Conservation (phyloP, 2,888 invertebrate species). For the Automeris io region DNA sequence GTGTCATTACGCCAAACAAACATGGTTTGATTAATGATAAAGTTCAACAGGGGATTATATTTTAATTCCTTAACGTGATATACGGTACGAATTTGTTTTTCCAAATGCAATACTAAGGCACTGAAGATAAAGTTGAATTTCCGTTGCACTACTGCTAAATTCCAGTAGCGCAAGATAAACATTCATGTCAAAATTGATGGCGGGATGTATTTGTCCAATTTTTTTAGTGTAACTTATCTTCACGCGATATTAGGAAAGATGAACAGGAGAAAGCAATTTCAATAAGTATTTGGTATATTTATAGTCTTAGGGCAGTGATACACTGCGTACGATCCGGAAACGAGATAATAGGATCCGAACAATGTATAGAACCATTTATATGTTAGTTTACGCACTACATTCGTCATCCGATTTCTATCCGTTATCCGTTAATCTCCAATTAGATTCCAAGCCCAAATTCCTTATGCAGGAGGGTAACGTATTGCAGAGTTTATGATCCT, state of each 20-base stretch:
- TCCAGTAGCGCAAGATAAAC: conserved; percentile 1
- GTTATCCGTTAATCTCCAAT: too few relatives aligned
- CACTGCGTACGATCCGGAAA: too few relatives aligned
- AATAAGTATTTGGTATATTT: too few relatives aligned
- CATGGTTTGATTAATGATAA: conserved; percentile 19
- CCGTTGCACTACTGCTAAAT: neutral
- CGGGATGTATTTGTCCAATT: conserved; percentile 1
- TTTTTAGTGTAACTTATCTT: neutral
- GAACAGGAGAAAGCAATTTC: too few relatives aligned
- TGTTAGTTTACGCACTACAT: too few relatives aligned
- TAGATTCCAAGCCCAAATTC: too few relatives aligned
- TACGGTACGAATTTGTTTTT: neutral
- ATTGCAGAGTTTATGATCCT: too few relatives aligned
- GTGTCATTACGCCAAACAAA: conserved; percentile 18
- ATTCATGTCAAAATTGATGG: conserved; percentile 1
- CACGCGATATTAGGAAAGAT: neutral
- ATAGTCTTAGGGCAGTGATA: too few relatives aligned
- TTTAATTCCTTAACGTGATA: neutral
- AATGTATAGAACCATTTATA: too few relatives aligned
- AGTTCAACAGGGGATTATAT: conserved; percentile 1
- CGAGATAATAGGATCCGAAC: too few relatives aligned
- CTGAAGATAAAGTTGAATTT: neutral
- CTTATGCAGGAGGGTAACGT: too few relatives aligned
- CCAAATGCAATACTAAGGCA: neutral
- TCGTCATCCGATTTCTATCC: too few relatives aligned